Conservation (phyloP, 2,113 vertebrate genomes). For the Podarcis raffonei region DNA sequence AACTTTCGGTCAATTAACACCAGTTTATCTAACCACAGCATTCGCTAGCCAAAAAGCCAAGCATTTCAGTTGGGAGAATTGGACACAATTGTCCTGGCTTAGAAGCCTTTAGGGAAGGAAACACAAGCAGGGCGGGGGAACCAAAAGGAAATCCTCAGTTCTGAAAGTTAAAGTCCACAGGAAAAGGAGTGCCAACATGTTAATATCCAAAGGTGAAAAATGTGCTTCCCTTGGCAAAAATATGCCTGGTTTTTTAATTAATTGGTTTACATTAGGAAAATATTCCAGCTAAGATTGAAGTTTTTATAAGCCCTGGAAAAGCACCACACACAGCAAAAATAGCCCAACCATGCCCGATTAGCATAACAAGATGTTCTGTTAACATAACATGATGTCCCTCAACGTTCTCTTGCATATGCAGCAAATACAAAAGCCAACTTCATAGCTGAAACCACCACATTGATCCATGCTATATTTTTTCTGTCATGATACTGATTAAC, state of each 20-base stretch:
- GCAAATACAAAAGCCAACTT: background rate
- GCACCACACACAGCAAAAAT: background rate
- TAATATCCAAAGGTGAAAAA: conserved; percentile 21
- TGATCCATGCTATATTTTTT: background rate
- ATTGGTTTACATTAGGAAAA: conserved; percentile 11
- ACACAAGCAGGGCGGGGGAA: background rate
- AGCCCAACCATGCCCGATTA: background rate
- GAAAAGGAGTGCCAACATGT: conserved; percentile 20
- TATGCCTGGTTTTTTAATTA: background rate
- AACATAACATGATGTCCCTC: background rate
- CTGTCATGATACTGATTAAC: background rate
- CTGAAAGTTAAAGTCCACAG: background rate
- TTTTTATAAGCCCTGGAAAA: background rate
- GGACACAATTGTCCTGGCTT: rapidly evolving
- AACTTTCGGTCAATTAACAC: background rate
- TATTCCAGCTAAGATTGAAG: conserved; percentile 1
- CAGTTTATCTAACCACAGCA: background rate
- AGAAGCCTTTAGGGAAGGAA: conserved; percentile 28
- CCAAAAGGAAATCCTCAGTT: conserved; percentile 14
- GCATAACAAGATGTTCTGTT: background rate
- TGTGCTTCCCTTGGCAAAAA: conserved; percentile 25
- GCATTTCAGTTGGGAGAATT: background rate
- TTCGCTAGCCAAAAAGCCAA: background rate
- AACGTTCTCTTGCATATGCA: background rate
- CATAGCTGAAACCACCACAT: background rate